Percentiles rank a stretch among this genome's conserved stretches.
phyloP scores from a whole-genome alignment of 2,113 vertebrate species.

The Haemorhous mexicanus region DNA sequence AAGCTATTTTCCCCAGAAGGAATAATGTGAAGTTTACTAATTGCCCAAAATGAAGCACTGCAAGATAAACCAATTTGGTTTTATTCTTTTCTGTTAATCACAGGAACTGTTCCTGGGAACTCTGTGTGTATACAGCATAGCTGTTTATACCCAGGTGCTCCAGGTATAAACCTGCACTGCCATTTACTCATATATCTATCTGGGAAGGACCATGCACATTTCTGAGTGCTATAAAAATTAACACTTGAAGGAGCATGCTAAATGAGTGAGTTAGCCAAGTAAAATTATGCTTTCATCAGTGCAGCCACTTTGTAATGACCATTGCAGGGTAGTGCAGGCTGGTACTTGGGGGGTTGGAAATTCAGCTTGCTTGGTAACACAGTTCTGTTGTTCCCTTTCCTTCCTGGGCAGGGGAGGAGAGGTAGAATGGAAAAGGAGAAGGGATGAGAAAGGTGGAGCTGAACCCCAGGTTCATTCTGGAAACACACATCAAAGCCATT shows the following conservation, averaged over 20 bases:
- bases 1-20: background rate
- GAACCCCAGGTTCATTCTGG: background rate
- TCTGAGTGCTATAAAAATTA: background rate
- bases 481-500: background rate
- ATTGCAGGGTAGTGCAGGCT: background rate
- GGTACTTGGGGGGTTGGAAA: background rate
- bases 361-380: background rate
- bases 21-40: background rate
- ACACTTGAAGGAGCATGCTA: background rate
- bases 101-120: background rate
- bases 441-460: background rate
- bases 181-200: background rate
- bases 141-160: background rate
- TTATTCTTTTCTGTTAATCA: background rate
- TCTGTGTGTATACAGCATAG: background rate
- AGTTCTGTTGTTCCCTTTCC: background rate
- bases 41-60: background rate
- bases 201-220: background rate
- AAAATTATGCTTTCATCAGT: background rate
- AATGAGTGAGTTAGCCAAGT: background rate
- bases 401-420: background rate
- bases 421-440: background rate
- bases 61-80: background rate
- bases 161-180: background rate
- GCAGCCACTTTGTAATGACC: background rate